Evolutionary conservation across 1,140 invertebrate genomes (phyloP).

Genomic region (Camponotus floridanus): DNA sequence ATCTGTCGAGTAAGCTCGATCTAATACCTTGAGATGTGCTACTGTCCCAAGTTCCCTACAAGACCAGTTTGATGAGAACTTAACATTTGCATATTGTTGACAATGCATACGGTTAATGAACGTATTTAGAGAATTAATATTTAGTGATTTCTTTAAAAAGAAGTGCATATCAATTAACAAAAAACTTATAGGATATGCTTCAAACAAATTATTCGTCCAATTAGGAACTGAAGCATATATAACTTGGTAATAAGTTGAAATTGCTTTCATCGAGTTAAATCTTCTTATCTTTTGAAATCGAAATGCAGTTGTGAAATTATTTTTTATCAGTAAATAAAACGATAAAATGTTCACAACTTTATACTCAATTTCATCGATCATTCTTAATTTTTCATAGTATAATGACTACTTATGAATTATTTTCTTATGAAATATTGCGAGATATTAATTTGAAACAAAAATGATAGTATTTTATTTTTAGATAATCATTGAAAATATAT

Average conservation of each 20-base stretch:
- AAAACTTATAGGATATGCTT: background rate
- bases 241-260: background rate
- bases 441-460: background rate
- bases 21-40: slow-evolving; percentile 58
- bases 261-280: background rate
- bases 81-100: slow-evolving; percentile 63
- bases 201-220: background rate
- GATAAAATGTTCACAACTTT: background rate
- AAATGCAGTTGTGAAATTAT: background rate
- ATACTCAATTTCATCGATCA: background rate
- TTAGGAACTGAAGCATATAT: background rate
- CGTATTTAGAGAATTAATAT: slow-evolving; percentile 5
- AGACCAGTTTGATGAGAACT: slow-evolving; percentile 56
- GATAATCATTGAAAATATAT: background rate
- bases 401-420: background rate
- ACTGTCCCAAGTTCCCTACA: slow-evolving; percentile 59
- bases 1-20: slow-evolving; percentile 58
- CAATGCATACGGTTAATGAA: slow-evolving; percentile 40
- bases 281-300: background rate
- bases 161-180: background rate
- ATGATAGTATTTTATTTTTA: background rate
- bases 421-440: background rate
- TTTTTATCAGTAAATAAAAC: background rate
- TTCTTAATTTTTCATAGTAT: background rate
- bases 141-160: background rate